Conservation (phyloP, 2,888 invertebrate species). For the Bugula neritina region DNA sequence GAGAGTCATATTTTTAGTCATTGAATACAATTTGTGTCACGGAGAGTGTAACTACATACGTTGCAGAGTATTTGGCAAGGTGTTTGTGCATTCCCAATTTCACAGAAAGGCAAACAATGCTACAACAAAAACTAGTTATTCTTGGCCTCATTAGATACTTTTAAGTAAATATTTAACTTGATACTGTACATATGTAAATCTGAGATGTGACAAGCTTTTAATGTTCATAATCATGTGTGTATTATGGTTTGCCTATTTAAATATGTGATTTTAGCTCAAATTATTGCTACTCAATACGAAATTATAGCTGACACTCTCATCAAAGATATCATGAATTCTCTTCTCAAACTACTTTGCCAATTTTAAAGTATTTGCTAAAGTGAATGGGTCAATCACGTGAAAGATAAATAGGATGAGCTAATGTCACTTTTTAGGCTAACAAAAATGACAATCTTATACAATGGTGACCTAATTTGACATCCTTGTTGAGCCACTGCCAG, state of each 20-base stretch:
- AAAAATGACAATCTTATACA: too few relatives aligned
- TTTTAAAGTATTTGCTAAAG: too few relatives aligned
- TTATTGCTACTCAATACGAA: neutral
- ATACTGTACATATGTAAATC: constrained; percentile 23
- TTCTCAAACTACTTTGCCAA: too few relatives aligned
- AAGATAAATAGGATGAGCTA: too few relatives aligned
- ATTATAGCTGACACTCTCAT: neutral
- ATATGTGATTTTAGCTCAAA: neutral
- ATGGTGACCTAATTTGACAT: too few relatives aligned
- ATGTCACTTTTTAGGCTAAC: too few relatives aligned
- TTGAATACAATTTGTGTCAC: neutral
- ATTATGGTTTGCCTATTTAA: neutral
- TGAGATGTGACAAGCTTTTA: constrained; percentile 26
- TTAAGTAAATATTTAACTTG: neutral
- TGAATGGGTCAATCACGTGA: too few relatives aligned
- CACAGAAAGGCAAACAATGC: neutral
- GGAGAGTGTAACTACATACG: neutral
- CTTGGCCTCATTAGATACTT: neutral
- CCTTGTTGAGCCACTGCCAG: too few relatives aligned
- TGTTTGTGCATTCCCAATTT: constrained; percentile 16
- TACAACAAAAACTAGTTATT: neutral
- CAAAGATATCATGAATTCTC: too few relatives aligned
- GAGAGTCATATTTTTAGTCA: neutral
- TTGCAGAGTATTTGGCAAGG: neutral
- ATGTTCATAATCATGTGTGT: constrained; percentile 8